Evolutionary conservation across 2,797 vertebrate species (phyloP), one percentile per base, ranked within the genome.

Genomic region (Xenopus petersii): DNA sequence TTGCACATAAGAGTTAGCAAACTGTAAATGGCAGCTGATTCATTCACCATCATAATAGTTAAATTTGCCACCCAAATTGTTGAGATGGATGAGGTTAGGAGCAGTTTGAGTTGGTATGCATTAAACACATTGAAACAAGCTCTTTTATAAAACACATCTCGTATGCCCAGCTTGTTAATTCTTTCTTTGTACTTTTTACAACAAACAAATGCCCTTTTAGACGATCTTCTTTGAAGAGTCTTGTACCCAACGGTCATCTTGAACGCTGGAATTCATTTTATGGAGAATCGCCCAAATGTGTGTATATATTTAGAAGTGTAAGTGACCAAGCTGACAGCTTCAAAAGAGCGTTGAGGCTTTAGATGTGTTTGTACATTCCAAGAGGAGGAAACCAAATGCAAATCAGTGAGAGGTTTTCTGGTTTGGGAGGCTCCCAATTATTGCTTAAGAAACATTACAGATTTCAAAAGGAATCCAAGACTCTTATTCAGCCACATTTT

Each of bases 401-500:
- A 70, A 65, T 60, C 36, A 24, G 67, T 16, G 67, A 70, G 67
- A 59, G 24, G n/a, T 60, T 65, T 69, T 59, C 61, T 60, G 74
- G 61, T 75, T 64, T 64, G 61, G 46, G 21, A n/a, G 59, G 24
- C 67, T 75, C 67, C 49, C 36, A 70, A 49, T 65, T 60, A 64
- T 51, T 75, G 54, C 74, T 70, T 65, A 54, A 75, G 61, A 75
- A 64, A 70, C 74, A 75, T 75, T 75, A 70, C 74, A 70, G 33
- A 61, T 51, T 65, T 70, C 62, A 46, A 54, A 47, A 75, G 67
- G 67, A 75, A 65, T 75, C 74, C 56, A 17, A 13, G 51, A 64
- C 67, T 64, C 16, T 55, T 59, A 55, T 51, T 62, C 33, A 69
- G 55, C 60, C 42, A 17, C 67, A 69, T 61, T 69, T 48, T 56